Base-by-base conservation (phyloP, 1,140 invertebrate species). In the Drosophila cardini region DNA sequence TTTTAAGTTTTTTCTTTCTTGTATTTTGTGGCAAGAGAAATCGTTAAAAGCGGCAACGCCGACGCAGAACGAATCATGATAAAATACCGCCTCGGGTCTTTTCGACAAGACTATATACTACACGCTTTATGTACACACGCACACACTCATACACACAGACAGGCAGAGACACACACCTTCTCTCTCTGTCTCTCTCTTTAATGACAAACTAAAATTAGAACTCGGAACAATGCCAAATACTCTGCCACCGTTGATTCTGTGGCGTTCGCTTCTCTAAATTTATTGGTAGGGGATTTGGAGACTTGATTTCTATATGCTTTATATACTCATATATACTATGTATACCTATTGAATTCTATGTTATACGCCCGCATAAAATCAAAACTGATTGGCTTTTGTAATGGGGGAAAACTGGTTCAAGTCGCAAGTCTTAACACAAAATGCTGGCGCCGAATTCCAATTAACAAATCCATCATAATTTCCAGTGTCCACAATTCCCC, bases 161-260 rank as follows among this genome's bases (percentile, higher is more conserved):
- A 60, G 36, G 55, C 48, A 76, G 65, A 65, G 73, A 65, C 63
- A 63, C 76, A 80, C 80, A 81, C 80, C 73, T 85, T 85, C 70
- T 83, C 21, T 26, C 21, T 26, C 21, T 85, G 65, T 83, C 21
- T 26, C 21, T 26, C 21, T 26, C 67, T 78, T 89, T 89, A 89
- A 89, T 89, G 84, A 89, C 84, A 89, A 89, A 90, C 85, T 89
- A 89, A 80, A 90, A 78, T 80, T 89, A 89, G 84, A 89, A 90
- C 84, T 89, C 84, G 84, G 84, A 89, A 90, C 80, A 89, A 89
- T 89, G 84, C 84, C 84, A 89, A 89, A 89, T 90, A 90, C 87
- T 89, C 84, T 83, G 83, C 72, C 53, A 65, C 52, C 58, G 76
- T 26, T 30, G 32, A 46, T 45, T 62, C 67, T 52, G 62, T 43